Conservation (phyloP, 2,113 vertebrate genomes). For the Cyprinodon variegatus region DNA sequence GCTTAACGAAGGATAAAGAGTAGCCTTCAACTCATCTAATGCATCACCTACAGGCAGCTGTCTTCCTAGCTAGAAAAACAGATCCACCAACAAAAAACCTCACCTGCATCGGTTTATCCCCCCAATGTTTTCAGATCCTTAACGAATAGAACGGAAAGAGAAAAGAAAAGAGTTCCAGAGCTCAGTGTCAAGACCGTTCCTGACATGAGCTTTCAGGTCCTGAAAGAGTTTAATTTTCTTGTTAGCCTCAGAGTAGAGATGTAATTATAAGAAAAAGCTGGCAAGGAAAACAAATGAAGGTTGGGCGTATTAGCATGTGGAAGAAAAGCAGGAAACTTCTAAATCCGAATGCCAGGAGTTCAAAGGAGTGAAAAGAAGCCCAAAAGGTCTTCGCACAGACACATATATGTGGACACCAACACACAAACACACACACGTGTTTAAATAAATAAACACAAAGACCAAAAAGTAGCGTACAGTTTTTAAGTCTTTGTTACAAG, state of each 20-base stretch:
- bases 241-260: conserved; percentile 29
- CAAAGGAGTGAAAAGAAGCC: conserved; percentile 52
- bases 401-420: background rate
- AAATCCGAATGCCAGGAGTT: conserved; percentile 38
- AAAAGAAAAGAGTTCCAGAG: conserved; percentile 39
- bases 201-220: conserved; percentile 41
- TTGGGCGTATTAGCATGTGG: conserved; percentile 43
- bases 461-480: background rate
- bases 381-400: conserved; percentile 52
- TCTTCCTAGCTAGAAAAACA: conserved; percentile 49
- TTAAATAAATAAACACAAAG: background rate
- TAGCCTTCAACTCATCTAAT: conserved; percentile 15
- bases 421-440: no score
- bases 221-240: conserved; percentile 17
- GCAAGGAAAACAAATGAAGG: conserved; percentile 61
- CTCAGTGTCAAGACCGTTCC: conserved; percentile 36
- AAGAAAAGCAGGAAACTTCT: conserved; percentile 70
- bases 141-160: conserved; percentile 15
- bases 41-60: conserved; percentile 11
- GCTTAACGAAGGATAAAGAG: conserved; percentile 44
- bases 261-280: conserved; percentile 30
- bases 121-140: conserved; percentile 19
- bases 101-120: conserved; percentile 45
- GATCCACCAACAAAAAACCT: conserved; percentile 33
- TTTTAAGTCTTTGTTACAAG: background rate